Conservation (phyloP, 2,113 vertebrate species). For the Pelodiscus sinensis region DNA sequence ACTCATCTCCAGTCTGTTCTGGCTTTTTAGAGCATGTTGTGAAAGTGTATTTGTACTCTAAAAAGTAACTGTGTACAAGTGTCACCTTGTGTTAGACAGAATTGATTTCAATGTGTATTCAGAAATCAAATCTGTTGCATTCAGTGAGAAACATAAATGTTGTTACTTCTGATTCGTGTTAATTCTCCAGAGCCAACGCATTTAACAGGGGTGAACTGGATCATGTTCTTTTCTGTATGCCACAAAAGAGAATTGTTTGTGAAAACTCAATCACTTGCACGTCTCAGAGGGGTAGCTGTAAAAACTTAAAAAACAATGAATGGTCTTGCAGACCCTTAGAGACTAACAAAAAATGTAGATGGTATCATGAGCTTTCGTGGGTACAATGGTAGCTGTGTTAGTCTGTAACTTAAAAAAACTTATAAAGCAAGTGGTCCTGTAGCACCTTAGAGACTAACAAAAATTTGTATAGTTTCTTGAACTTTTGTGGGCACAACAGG, state of each 20-base stretch:
- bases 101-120: neutral
- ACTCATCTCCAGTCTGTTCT: fast-evolving
- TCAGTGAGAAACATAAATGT: neutral
- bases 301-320: too few species aligned
- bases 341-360: too few species aligned
- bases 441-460: too few species aligned
- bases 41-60: neutral
- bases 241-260: neutral
- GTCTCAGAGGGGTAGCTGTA: too few species aligned
- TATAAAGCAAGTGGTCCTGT: too few species aligned
- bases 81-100: neutral
- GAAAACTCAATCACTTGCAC: neutral
- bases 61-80: neutral
- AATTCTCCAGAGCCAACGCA: neutral
- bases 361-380: too few species aligned
- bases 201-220: neutral
- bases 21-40: neutral
- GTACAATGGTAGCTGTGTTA: too few species aligned
- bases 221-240: neutral
- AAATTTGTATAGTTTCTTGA: too few species aligned
- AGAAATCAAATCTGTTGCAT: neutral
- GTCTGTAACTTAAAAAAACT: too few species aligned
- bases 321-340: too few species aligned
- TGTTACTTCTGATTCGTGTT: neutral
- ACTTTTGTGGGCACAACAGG: too few species aligned